These are phyloP conservation scores for Pammene aurita DNA, from an alignment of 2,888 invertebrate genomes.

Conservation along the genomic window DNA sequence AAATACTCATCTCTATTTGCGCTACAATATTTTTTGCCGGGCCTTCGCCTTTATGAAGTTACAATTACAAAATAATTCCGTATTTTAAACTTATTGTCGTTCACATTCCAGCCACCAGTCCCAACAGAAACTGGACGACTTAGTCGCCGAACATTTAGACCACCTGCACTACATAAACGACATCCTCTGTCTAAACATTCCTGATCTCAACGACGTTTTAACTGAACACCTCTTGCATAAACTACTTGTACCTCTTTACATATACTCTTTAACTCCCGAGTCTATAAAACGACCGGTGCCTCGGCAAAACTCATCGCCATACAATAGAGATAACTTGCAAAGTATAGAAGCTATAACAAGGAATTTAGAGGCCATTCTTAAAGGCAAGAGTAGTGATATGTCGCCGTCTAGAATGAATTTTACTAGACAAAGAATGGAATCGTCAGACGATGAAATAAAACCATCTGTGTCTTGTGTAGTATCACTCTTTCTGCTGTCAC, in stretches of 20 bases:
- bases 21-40: conserved; percentile 22
- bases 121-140: conserved; percentile 93
- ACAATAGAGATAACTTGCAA: conserved; percentile 74
- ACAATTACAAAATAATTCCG: conserved; percentile 20
- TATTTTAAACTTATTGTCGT: conserved; percentile 44
- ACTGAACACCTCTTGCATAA: conserved; percentile 97
- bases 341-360: conserved; percentile 85
- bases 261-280: conserved; percentile 90
- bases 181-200: conserved; percentile 95
- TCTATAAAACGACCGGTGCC: conserved; percentile 55
- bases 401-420: conserved; percentile 72
- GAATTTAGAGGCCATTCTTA: conserved; percentile 85
- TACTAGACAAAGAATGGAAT: conserved; percentile 66
- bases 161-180: conserved; percentile 99
- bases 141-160: conserved; percentile 98
- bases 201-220: conserved; percentile 95
- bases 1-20: not conserved
- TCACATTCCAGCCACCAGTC: conserved; percentile 90
- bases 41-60: not conserved
- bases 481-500: conserved; percentile 94
- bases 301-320: conserved; percentile 61
- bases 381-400: conserved; percentile 80
- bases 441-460: conserved; percentile 82
- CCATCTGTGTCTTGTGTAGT: conserved; percentile 95
- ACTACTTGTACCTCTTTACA: conserved; percentile 95